Percentiles rank a stretch among this genome's conserved stretches.
Evolutionary conservation across 1,140 invertebrate species (phyloP).

Genomic region (Aphelenchoides fujianensis): DNA sequence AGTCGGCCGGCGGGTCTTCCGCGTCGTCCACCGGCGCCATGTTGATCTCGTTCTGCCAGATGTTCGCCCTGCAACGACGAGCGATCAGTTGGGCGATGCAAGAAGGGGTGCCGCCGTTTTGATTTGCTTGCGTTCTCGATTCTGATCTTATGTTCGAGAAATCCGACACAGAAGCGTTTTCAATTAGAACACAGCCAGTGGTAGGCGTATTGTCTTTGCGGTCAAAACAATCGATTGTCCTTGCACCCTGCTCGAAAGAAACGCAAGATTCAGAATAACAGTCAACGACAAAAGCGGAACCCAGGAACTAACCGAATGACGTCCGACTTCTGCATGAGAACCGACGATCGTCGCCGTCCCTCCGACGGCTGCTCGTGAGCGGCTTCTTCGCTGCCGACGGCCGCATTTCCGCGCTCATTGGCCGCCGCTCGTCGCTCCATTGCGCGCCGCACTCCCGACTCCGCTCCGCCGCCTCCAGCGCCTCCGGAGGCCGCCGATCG

Average conservation of each 20-base stretch:
- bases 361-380: background rate
- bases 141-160: too few relatives aligned
- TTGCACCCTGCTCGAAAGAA: too few relatives aligned
- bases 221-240: too few relatives aligned
- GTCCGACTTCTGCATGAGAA: slow-evolving; percentile 5
- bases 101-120: too few relatives aligned
- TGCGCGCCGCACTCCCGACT: background rate
- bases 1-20: slow-evolving; percentile 63
- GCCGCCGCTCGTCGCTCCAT: background rate
- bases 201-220: too few relatives aligned
- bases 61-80: slow-evolving; percentile 29
- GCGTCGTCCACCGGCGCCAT: slow-evolving; percentile 60
- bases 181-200: too few relatives aligned
- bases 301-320: slow-evolving; percentile 10
- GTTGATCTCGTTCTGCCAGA: slow-evolving; percentile 57
- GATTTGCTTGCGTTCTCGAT: too few relatives aligned
- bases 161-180: too few relatives aligned
- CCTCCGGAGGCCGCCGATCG: background rate
- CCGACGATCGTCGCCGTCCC: background rate
- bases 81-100: slow-evolving; percentile 21
- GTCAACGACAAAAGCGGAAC: background rate
- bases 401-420: background rate
- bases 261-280: too few relatives aligned
- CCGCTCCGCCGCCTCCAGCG: background rate
- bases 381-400: background rate